A percentile compares a stretch with the other conserved stretches of the same genome.
Conservation (phyloP, 2,113 vertebrate genomes). For the Tragulus kanchil region DNA sequence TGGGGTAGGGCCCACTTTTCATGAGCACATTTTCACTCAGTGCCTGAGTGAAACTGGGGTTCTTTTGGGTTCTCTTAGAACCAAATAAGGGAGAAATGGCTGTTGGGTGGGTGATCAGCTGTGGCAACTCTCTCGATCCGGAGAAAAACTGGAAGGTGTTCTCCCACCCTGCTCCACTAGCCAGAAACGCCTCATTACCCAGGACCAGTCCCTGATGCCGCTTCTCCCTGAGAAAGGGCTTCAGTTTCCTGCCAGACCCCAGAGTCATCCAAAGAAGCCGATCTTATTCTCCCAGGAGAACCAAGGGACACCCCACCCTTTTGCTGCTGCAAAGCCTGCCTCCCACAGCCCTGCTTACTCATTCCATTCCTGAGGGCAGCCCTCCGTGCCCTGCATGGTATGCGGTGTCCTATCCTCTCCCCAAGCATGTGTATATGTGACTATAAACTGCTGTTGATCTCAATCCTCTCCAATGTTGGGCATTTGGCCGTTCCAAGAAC, state of each 20-base stretch:
- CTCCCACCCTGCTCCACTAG: background rate
- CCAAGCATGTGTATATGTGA: background rate
- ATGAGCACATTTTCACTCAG: background rate
- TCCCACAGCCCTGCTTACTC: background rate
- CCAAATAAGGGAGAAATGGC: background rate
- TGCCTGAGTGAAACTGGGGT: background rate
- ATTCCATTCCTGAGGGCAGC: rapidly evolving
- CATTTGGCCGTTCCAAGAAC: too few relatives aligned
- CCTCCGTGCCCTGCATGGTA: rapidly evolving
- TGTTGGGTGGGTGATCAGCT: background rate
- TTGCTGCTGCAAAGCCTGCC: background rate
- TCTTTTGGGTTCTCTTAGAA: background rate
- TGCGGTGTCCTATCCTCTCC: background rate
- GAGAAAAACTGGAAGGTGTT: too few relatives aligned
- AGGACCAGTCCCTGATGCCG: background rate
- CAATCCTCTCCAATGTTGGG: background rate
- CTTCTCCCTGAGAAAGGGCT: background rate
- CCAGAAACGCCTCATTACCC: background rate
- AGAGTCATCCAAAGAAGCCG: background rate
- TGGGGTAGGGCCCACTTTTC: background rate
- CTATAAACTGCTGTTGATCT: background rate
- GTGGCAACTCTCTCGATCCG: background rate
- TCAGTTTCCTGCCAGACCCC: background rate
- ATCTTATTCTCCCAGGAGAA: background rate
- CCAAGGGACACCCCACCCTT: background rate